phyloP scores from a whole-genome alignment of 2,888 invertebrate species.

The Scaptomyza reducta region DNA sequence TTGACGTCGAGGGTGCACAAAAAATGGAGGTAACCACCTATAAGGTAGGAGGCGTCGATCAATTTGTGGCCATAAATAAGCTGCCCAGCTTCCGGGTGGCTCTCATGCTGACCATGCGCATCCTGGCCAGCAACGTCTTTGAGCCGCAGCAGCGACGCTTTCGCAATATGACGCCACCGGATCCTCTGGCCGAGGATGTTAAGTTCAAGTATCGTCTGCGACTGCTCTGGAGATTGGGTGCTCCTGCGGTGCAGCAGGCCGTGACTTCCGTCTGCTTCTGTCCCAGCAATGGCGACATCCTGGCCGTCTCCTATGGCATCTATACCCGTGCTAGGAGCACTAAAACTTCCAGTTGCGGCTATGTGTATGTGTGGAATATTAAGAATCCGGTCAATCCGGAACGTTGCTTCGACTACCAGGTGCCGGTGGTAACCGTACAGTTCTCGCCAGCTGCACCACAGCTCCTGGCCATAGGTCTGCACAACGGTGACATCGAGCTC shows the following conservation, averaged over 20 bases:
- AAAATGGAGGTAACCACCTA: slow-evolving; percentile 83
- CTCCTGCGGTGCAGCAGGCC: slow-evolving; percentile 84
- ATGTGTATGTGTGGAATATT: slow-evolving; percentile 91
- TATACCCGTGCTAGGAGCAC: slow-evolving; percentile 85
- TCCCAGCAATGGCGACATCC: slow-evolving; percentile 88
- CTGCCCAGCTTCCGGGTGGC: slow-evolving; percentile 86
- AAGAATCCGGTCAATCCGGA: slow-evolving; percentile 93
- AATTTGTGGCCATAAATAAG: slow-evolving; percentile 68
- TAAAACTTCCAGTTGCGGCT: slow-evolving; percentile 86
- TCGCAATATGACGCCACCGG: slow-evolving; percentile 87
- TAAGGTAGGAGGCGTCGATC: slow-evolving; percentile 75
- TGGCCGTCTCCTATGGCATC: slow-evolving; percentile 91
- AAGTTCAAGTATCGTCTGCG: slow-evolving; percentile 88
- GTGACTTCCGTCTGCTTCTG: slow-evolving; percentile 89
- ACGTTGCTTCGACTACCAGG: slow-evolving; percentile 87
- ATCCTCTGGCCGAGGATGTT: slow-evolving; percentile 87
- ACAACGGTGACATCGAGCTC: slow-evolving; percentile 89
- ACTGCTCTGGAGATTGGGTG: slow-evolving; percentile 87
- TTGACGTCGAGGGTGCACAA: slow-evolving; percentile 84
- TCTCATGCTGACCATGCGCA: slow-evolving; percentile 88
- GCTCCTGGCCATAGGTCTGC: slow-evolving; percentile 90
- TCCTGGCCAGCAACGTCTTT: slow-evolving; percentile 89
- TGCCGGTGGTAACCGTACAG: slow-evolving; percentile 88
- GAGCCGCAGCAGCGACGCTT: slow-evolving; percentile 89
- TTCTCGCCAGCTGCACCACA: slow-evolving; percentile 90